Evolutionary conservation across 2,888 invertebrate genomes (phyloP).

Genomic region (Deladenus siricidicola): DNA sequence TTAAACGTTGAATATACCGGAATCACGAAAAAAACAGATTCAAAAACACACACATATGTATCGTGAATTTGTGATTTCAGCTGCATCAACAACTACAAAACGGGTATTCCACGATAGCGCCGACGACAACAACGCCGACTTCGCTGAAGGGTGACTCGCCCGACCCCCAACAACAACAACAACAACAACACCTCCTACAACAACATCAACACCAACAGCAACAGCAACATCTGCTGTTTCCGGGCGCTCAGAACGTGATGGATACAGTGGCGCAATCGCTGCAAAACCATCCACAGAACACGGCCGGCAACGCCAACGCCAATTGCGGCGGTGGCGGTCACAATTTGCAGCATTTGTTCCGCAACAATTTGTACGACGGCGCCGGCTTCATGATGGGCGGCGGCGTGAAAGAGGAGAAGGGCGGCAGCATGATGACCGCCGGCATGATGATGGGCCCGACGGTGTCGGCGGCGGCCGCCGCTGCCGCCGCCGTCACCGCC

Average conservation of each 20-base stretch:
- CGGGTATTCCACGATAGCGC: neutral
- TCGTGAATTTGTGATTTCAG: neutral
- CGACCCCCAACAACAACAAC: neutral
- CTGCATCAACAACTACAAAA: neutral
- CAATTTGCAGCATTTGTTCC: neutral
- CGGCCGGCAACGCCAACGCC: neutral
- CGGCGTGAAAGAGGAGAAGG: neutral
- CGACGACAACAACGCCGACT: no score
- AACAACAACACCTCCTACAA: neutral
- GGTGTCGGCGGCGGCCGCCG: neutral
- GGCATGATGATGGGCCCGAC: no score
- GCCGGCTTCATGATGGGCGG: neutral
- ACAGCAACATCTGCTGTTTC: neutral
- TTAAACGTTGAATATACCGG: no score
- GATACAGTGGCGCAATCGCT: neutral
- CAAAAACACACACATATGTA: neutral
- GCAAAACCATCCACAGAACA: neutral
- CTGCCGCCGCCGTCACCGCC: neutral
- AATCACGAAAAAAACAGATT: no score
- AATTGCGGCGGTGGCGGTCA: no score
- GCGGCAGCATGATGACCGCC: no score
- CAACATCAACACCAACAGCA: neutral
- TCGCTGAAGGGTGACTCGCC: neutral
- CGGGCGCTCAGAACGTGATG: no score
- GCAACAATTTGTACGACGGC: neutral